Conservation (phyloP, 1,140 invertebrate genomes). For the Ips nitidus region DNA sequence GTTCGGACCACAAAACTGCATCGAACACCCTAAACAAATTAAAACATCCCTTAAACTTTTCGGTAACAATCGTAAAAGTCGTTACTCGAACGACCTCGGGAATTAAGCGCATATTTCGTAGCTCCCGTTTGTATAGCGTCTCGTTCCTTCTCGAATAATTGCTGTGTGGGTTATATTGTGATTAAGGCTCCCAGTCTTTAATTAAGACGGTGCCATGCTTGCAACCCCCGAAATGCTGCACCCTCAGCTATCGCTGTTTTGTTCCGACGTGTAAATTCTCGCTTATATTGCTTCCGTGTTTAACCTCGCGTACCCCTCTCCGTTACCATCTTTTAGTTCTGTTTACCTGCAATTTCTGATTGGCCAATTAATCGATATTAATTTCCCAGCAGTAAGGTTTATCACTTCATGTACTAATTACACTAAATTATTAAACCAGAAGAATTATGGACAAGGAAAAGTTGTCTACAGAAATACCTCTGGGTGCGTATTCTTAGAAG, state of each 20-base stretch:
- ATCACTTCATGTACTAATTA: too few species aligned
- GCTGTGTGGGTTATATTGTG: slow-evolving; percentile 32
- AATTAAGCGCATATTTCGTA: slow-evolving; percentile 35
- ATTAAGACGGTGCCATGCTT: slow-evolving; percentile 34
- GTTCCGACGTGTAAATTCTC: slow-evolving; percentile 30
- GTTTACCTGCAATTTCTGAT: too few species aligned
- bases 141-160: slow-evolving; percentile 30
- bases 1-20: slow-evolving; percentile 1
- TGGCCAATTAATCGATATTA: too few species aligned
- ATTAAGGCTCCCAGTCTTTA: slow-evolving; percentile 36
- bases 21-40: slow-evolving; percentile 16
- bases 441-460: too few species aligned
- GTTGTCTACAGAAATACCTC: too few species aligned
- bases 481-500: too few species aligned
- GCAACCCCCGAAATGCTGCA: slow-evolving; percentile 21
- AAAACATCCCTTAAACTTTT: slow-evolving; percentile 26
- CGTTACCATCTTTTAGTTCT: too few species aligned
- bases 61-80: slow-evolving; percentile 27
- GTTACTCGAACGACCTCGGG: slow-evolving; percentile 26
- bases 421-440: too few species aligned
- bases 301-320: background rate
- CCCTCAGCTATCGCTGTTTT: slow-evolving; percentile 33
- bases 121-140: slow-evolving; percentile 27
- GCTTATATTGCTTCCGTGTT: background rate
- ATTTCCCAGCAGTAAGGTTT: too few species aligned